Evolutionary conservation across 2,888 invertebrate species (phyloP), one percentile per base, ranked within the genome.

Genomic region (Cylindroiulus punctatus): DNA sequence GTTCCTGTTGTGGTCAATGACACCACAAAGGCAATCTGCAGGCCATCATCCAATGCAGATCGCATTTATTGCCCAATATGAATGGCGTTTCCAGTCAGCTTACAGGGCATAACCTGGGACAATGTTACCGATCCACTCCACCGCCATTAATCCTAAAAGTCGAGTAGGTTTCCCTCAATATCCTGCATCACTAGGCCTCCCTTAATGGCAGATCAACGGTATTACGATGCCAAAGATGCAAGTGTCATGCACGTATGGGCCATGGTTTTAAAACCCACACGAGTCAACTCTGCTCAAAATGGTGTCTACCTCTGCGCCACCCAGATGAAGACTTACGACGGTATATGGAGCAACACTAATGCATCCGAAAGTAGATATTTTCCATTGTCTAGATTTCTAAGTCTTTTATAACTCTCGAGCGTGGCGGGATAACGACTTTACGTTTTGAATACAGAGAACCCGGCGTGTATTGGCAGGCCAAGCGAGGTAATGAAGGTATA

Each of bases 341-440:
- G 76, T 76, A 76, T 76, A 76, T 76, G 76, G 76, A 76, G 76
- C 76, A 76, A 76, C 76, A 76, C 76, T 76, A 76, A 76, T 76
- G 76, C 76, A 76, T 76, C 26, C 26, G 30, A 76, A 76, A 76
- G 76, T 30, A 76, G 76, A 76, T 76, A 76, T 76, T 76, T 76
- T 76, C 76, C 76, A 76, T 76, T 76, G 76, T 76, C 76, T 76
- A 17, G 76, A 76, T 76, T 76, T 76, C 30, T 76, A 76, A 76
- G 76, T 76, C 76, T 76, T 76, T 76, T 76, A 76, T 76, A 76
- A 76, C 76, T 32, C 30, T 32, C 30, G 76, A 76, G 76, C 76
- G 76, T 76, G 26, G 76, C 76, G 76, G 76, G 76, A 76, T 76
- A 76, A 76, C 76, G 76, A 76, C 76, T 76, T 76, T 76, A 76